Base-by-base conservation (phyloP, 2,113 vertebrate genomes). In the Dipodomys ordii region DNA sequence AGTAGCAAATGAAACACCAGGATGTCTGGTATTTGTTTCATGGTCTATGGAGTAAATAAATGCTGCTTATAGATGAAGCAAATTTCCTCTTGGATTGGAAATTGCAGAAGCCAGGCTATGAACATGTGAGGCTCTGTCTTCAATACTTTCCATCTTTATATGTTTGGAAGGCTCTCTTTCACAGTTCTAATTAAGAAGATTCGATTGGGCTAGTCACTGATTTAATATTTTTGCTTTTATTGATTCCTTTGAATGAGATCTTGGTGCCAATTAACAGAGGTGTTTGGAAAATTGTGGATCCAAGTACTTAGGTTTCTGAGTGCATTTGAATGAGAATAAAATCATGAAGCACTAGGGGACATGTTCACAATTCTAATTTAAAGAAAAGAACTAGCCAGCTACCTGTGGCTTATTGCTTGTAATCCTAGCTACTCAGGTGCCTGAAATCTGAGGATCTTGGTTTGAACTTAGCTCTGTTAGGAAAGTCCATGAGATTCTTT, bases 231-330 rank as follows among this genome's bases (percentile, higher is more conserved):
- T 81, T 53, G 68, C 57, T 81, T 78, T 2, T 25, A 11, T 82
- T 25, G 49, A 16, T 25, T 90, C 15, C 60, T 77, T 88, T 92
- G 62, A 30, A 68, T 94, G 80, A 72, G 82, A 93, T 91, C 32
- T 77, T 81, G n/a, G 30, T 80, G 60, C 15, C n/a, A 77, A 81
- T 18, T 92, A 53, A 76, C 15, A 68, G 6, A 18, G 8, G 30
- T 78, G 49, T 64, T 87, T 83, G 87, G 13, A 8, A 92, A 74
- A 44, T 87, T 83, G 28, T 74, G 28, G 30, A 19, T 81, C 62
- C 74, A 93, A n/a, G 53, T 83, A 32, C 25, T 92, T 83, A 69
- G 90, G n/a, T 86, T 74, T 93, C 62, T 92, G 46, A 93, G 53
- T n/a, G 23, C 15, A 65, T 88, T 39, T 87, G 44, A 94, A 49